These are phyloP conservation scores for Leuctra nigra DNA, from an alignment of 2,888 invertebrate species.

Conservation along the genomic window DNA sequence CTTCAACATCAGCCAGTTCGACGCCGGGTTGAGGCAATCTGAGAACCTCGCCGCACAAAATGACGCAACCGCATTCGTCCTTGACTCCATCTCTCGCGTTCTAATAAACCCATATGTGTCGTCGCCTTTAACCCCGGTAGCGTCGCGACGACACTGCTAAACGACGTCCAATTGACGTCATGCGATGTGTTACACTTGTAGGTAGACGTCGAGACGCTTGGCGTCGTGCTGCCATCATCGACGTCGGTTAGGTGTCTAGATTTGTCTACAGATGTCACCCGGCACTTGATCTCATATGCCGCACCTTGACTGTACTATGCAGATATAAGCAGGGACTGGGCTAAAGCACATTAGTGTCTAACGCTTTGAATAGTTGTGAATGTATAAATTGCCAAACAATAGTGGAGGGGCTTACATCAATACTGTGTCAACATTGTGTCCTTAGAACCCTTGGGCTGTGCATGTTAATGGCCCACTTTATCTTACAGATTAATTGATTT, in stretches of 20 bases:
- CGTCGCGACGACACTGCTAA: neutral
- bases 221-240: too few species aligned
- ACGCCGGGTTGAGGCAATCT: neutral
- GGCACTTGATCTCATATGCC: neutral
- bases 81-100: neutral
- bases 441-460: neutral
- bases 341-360: neutral
- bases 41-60: neutral
- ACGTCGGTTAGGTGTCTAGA: too few species aligned
- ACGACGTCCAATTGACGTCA: too few species aligned
- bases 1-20: neutral
- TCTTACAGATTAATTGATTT: too few species aligned
- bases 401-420: neutral
- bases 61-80: constrained; percentile 7
- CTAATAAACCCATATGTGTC: neutral
- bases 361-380: neutral
- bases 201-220: too few species aligned
- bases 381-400: neutral
- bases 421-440: neutral
- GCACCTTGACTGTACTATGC: too few species aligned
- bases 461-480: neutral
- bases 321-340: too few species aligned
- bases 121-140: neutral
- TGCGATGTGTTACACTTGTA: too few species aligned
- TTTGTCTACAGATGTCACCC: neutral